These are phyloP conservation scores for Holcopasites calliopsidis DNA, from an alignment of 1,140 invertebrate genomes.

Conservation along the genomic window DNA sequence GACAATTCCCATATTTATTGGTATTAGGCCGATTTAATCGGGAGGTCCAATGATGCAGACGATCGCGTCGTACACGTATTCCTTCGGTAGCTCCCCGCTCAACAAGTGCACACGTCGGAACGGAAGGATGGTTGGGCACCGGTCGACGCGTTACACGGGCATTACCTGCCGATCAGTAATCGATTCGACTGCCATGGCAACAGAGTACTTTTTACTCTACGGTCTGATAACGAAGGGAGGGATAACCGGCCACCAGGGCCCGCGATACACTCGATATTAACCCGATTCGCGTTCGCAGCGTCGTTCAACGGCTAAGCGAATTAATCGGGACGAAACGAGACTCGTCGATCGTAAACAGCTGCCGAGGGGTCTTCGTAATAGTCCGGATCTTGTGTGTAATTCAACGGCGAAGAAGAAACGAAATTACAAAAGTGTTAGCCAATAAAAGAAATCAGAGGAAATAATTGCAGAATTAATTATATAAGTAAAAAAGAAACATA, in stretches of 20 bases:
- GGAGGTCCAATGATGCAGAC: conserved; percentile 15
- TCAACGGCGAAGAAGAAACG: not conserved
- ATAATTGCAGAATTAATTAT: too few species aligned
- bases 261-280: conserved; percentile 59
- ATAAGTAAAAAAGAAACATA: too few species aligned
- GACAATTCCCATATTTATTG: too few species aligned
- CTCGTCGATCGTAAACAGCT: conserved; percentile 44
- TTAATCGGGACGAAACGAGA: conserved; percentile 55
- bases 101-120: conserved; percentile 53
- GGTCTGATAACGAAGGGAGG: conserved; percentile 47
- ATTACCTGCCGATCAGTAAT: conserved; percentile 65
- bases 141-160: conserved; percentile 60
- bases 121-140: conserved; percentile 31
- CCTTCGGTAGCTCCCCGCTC: conserved; percentile 42
- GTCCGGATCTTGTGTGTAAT: not conserved
- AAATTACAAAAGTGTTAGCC: not conserved
- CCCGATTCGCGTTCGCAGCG: conserved; percentile 55
- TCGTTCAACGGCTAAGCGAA: conserved; percentile 56
- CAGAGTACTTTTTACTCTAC: conserved; percentile 49
- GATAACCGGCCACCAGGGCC: conserved; percentile 29
- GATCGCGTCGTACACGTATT: conserved; percentile 30
- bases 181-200: conserved; percentile 64
- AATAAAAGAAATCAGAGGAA: too few species aligned
- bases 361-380: not conserved
- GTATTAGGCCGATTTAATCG: too few species aligned